These are phyloP conservation scores for Protaetia brevitarsis DNA, from an alignment of 1,140 invertebrate species.

Conservation along the genomic window DNA sequence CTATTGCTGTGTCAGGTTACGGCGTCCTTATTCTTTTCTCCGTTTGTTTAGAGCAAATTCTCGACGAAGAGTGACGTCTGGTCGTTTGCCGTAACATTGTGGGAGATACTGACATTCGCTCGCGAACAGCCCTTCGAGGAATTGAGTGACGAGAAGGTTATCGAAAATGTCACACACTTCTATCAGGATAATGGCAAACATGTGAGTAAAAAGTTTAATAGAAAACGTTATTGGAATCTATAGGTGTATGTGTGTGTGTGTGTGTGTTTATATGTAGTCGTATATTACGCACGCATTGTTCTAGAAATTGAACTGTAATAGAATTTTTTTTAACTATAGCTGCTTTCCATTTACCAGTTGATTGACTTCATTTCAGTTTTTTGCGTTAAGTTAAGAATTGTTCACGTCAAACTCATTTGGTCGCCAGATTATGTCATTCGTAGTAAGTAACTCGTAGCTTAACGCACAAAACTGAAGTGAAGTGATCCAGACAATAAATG, in stretches of 20 bases:
- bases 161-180: constrained; percentile 72
- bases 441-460: no score
- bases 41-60: constrained; percentile 67
- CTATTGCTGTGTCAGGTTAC: neutral
- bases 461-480: no score
- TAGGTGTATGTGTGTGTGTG: neutral
- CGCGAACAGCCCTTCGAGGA: constrained; percentile 79
- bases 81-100: constrained; percentile 85
- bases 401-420: no score
- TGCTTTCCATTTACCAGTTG: no score
- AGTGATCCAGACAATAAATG: no score
- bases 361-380: no score
- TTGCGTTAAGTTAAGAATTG: no score
- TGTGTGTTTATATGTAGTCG: neutral
- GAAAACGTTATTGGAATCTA: neutral
- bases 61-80: constrained; percentile 85
- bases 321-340: no score
- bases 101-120: constrained; percentile 86
- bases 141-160: constrained; percentile 72
- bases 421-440: no score
- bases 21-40: neutral
- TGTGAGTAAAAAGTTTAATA: constrained; percentile 48
- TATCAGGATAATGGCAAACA: constrained; percentile 64
- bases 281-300: no score
- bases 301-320: no score